These are phyloP conservation scores for Crossaster papposus DNA, from an alignment of 53 echinoderm and acorn worm genomes.

Conservation along the genomic window DNA sequence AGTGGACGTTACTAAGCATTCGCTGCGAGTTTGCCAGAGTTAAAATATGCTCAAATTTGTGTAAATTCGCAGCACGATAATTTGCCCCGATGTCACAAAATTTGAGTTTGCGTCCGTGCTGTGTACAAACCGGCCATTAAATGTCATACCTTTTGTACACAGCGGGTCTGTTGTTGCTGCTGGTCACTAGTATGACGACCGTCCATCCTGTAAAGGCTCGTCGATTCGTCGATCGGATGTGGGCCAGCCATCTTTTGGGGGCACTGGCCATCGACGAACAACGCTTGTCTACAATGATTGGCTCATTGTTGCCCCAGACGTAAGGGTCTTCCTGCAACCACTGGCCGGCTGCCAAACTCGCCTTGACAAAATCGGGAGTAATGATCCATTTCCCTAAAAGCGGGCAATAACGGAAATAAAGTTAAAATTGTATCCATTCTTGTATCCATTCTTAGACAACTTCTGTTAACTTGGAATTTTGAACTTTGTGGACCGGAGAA, in stretches of 20 bases:
- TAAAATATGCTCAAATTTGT: no score
- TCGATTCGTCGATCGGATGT: conserved; percentile 40
- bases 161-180: conserved; percentile 61
- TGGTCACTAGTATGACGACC: conserved; percentile 65
- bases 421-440: no score
- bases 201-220: conserved; percentile 79
- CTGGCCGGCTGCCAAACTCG: conserved; percentile 65
- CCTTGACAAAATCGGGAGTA: conserved; percentile 68
- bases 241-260: conserved; percentile 76
- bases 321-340: conserved; percentile 81
- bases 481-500: no score
- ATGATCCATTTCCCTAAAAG: conserved; percentile 91
- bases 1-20: no score
- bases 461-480: no score
- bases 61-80: no score
- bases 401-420: background rate
- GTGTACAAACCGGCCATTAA: no score
- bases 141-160: conserved; percentile 84
- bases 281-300: background rate
- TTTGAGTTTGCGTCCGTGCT: no score
- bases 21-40: no score
- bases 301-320: conserved; percentile 71
- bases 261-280: conserved; percentile 64
- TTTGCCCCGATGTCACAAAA: no score
- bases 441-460: no score